These are phyloP conservation scores for Drosophila eohydei DNA, from an alignment of 2,888 invertebrate species.

Conservation along the genomic window DNA sequence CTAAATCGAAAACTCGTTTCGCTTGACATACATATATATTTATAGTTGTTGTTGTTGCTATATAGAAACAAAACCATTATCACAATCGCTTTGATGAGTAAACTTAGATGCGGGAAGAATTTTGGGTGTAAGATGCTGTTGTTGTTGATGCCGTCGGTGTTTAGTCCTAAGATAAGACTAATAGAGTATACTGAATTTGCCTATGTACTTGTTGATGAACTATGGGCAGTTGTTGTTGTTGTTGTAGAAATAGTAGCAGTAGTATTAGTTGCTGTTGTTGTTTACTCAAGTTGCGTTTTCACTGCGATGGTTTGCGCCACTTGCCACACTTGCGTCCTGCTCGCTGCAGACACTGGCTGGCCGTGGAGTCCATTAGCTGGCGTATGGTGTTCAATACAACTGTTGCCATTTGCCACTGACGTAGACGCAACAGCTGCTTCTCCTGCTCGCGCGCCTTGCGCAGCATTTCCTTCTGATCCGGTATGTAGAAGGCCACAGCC, in stretches of 20 bases:
- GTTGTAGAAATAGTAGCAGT: slow-evolving; percentile 14
- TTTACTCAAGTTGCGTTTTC: slow-evolving; percentile 49
- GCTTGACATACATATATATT: slow-evolving; percentile 23
- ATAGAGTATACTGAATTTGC: slow-evolving; percentile 18
- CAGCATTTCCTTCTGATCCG: slow-evolving; percentile 81
- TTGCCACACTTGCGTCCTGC: slow-evolving; percentile 62
- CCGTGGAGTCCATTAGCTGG: slow-evolving; percentile 62
- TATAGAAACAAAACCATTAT: slow-evolving; percentile 80
- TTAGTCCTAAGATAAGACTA: neutral
- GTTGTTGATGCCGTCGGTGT: slow-evolving; percentile 17
- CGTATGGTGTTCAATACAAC: slow-evolving; percentile 73
- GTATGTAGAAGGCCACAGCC: slow-evolving; percentile 83
- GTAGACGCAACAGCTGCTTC: slow-evolving; percentile 77
- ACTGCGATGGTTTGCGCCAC: slow-evolving; percentile 76
- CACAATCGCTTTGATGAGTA: slow-evolving; percentile 84
- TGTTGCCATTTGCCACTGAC: slow-evolving; percentile 77
- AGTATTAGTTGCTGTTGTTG: slow-evolving; percentile 24
- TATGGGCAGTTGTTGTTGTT: slow-evolving; percentile 38
- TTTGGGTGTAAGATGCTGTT: slow-evolving; percentile 1
- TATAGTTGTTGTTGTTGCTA: slow-evolving; percentile 29
- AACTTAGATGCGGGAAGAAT: slow-evolving; percentile 41
- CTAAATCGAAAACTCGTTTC: slow-evolving; percentile 53
- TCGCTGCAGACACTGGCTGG: slow-evolving; percentile 54
- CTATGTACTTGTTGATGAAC: slow-evolving; percentile 35
- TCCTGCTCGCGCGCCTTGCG: slow-evolving; percentile 81